These are phyloP conservation scores for Turritopsis dohrnii DNA, from an alignment of 30 jellyfish, hydroid and myxozoan genomes.

Conservation along the genomic window DNA sequence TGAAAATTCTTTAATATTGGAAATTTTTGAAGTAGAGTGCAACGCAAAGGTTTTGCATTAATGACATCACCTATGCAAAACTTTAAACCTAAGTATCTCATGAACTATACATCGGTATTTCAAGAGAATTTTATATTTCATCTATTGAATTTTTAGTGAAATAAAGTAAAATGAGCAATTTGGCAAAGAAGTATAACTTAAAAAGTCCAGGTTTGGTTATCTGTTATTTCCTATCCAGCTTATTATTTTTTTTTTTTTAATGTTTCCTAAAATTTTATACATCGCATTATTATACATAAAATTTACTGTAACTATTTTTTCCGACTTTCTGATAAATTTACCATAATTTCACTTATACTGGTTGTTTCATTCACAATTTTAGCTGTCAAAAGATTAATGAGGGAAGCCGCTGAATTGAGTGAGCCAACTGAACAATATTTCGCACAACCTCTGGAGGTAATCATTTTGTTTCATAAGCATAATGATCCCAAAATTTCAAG, in stretches of 20 bases:
- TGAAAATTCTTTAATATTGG: no score
- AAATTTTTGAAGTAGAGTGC: no score
- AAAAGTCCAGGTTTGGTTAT: conserved; percentile 28
- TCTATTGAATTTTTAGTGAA: not conserved
- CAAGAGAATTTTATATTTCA: no score
- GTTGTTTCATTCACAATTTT: not conserved
- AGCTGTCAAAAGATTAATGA: conserved; percentile 97
- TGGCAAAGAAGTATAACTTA: conserved; percentile 21
- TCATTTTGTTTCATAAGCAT: no score
- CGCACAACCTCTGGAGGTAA: conserved; percentile 98
- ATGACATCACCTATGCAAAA: no score
- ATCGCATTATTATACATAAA: not conserved
- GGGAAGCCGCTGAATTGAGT: conserved; percentile 92
- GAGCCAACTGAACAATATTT: conserved; percentile 88
- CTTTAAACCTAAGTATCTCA: no score
- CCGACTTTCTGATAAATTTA: not conserved
- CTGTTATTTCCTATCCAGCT: not conserved
- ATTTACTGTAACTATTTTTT: not conserved
- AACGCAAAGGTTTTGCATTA: no score
- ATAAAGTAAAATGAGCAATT: conserved; percentile 5
- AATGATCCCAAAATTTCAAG: no score
- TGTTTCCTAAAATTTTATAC: no score
- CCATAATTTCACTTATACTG: not conserved
- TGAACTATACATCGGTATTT: no score
- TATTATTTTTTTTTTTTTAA: not conserved